Conservation (phyloP, 2,113 vertebrate species). For the Nothocercus julius region DNA sequence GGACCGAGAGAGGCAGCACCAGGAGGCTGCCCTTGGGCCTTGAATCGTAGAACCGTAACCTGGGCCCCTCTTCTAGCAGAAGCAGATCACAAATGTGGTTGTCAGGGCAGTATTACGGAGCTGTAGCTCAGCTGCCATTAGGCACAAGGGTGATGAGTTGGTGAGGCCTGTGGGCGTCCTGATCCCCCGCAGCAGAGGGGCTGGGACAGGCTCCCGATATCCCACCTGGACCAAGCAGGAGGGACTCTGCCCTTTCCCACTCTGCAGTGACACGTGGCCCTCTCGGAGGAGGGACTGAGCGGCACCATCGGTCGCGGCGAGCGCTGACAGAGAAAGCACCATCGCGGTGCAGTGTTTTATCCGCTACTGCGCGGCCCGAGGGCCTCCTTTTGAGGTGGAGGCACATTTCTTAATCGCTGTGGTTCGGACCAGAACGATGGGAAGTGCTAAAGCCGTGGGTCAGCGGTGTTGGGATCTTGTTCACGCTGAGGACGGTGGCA, state of each 20-base stretch:
- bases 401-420: constrained; percentile 17
- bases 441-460: background rate
- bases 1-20: background rate
- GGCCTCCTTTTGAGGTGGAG: constrained; percentile 37
- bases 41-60: background rate
- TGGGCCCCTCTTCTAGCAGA: background rate
- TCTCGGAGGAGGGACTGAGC: constrained; percentile 3
- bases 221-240: background rate
- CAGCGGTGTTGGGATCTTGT: background rate
- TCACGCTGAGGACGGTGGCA: constrained; percentile 11
- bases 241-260: background rate
- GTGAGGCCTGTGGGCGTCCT: background rate
- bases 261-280: background rate
- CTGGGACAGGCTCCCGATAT: background rate
- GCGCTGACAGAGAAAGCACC: constrained; percentile 39
- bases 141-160: constrained; percentile 9
- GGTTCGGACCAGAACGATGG: background rate
- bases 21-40: background rate
- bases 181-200: background rate
- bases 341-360: constrained; percentile 38
- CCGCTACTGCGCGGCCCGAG: constrained; percentile 28
- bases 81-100: background rate
- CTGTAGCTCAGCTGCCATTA: background rate
- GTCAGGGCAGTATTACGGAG: constrained; percentile 4
- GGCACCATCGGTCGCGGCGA: constrained; percentile 8